These are phyloP conservation scores for Gastrophysa polygoni DNA, from an alignment of 2,888 invertebrate genomes.

Conservation along the genomic window DNA sequence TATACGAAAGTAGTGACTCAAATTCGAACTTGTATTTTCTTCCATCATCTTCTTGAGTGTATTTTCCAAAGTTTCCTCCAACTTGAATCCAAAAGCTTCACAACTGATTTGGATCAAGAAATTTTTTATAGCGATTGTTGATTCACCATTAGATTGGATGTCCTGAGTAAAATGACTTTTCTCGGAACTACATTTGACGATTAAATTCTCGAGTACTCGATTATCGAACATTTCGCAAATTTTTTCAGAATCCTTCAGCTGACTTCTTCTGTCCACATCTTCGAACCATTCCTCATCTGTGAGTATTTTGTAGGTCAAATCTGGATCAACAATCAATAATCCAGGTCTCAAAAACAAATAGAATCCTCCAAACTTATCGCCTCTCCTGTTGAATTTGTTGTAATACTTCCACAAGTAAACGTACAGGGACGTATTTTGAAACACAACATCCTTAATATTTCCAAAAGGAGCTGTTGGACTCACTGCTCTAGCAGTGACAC, in stretches of 20 bases:
- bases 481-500: conserved; percentile 25
- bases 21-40: conserved; percentile 16
- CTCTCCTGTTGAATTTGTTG: conserved; percentile 39
- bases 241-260: conserved; percentile 8
- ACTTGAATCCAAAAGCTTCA: conserved; percentile 31
- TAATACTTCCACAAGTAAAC: conserved; percentile 41
- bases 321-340: conserved; percentile 30
- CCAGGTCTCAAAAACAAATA: conserved; percentile 41
- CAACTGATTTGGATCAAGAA: conserved; percentile 30
- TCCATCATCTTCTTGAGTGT: neutral
- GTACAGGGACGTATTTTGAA: conserved; percentile 33
- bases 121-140: conserved; percentile 10
- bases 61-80: conserved; percentile 14
- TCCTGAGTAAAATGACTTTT: conserved; percentile 14
- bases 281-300: conserved; percentile 17
- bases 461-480: conserved; percentile 40
- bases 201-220: conserved; percentile 16
- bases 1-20: conserved; percentile 27
- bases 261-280: conserved; percentile 10
- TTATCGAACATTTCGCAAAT: conserved; percentile 18
- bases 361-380: conserved; percentile 38
- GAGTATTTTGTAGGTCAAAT: conserved; percentile 26
- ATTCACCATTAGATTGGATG: conserved; percentile 12
- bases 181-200: conserved; percentile 20
- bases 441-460: conserved; percentile 39